Percentiles rank a stretch among this genome's conserved stretches.
Conservation (phyloP, 2,797 vertebrate genomes). For the Periparus ater region DNA sequence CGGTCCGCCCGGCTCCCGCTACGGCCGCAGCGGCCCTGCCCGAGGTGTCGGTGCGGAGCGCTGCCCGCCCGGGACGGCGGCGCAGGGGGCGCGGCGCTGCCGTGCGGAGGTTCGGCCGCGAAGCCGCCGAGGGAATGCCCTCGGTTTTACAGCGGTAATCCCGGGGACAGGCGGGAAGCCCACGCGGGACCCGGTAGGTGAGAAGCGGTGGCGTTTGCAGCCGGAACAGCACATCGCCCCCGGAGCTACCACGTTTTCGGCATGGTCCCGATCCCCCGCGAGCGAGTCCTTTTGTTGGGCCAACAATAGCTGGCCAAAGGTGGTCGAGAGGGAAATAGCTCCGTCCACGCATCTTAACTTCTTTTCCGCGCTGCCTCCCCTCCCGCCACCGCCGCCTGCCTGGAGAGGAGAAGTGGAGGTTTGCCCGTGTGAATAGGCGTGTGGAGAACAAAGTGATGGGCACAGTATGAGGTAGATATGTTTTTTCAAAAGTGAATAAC, state of each 20-base stretch:
- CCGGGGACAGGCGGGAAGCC: not conserved
- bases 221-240: not conserved
- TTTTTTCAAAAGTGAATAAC: constrained; percentile 43
- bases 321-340: not conserved
- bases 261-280: not conserved
- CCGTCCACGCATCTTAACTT: not conserved
- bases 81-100: not conserved
- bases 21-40: too few relatives aligned
- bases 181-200: not conserved
- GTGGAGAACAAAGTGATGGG: constrained; percentile 56
- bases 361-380: not conserved
- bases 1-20: not conserved
- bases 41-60: not conserved
- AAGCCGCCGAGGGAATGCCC: not conserved
- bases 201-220: not conserved
- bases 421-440: not conserved
- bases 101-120: not conserved
- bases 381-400: not conserved
- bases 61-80: too few relatives aligned
- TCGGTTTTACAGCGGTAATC: not conserved
- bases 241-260: not conserved
- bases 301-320: not conserved
- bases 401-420: not conserved
- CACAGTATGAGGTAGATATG: constrained; percentile 53
- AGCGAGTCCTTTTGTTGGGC: not conserved